Evolutionary conservation across 2,888 invertebrate species (phyloP), one percentile per base, ranked within the genome.

Genomic region (Eilema sororculum): DNA sequence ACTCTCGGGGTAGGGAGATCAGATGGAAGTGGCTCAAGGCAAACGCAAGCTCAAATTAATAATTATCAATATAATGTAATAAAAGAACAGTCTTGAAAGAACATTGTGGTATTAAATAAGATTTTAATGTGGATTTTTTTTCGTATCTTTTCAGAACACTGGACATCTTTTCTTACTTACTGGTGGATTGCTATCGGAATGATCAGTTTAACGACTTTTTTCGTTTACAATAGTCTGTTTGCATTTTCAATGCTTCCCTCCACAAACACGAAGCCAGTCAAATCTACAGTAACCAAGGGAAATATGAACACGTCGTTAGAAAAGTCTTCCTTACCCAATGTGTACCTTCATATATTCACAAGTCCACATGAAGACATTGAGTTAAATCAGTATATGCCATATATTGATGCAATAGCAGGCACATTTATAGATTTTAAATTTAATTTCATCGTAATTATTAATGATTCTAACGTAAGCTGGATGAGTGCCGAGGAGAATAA

Each of bases 161-260:
- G 92, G 89, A 86, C 91, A n/a, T 86, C 92, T 65, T 83, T 91
- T 60, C 74, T 93, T 6, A 83, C 85, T 6, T 93, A 91, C 76
- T 93, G 90, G 92, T 95, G 94, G 93, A 84, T 93, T 76, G 91
- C 87, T 71, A 76, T 94, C 78, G 91, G 88, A 56, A 94, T 94
- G 92, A 87, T 94, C 67, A 88, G 87, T 22, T 73, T 95, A 56
- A 84, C 87, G 56, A 87, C 91, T 24, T 90, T 94, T 52, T 79
- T 94, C n/a, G 80, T 93, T 66, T 95, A 94, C 75, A 94, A 92
- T 69, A 89, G 85, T 68, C 73, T 92, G 28, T 82, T 90, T 71
- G 85, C 90, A 68, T 88, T 92, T 65, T 84, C 90, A 56, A 77
- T 88, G 65, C 67, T 91, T 56, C 89, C 93, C 37, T 69, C 85